phyloP scores from a whole-genome alignment of 1,140 invertebrate species.

The Gryllus bimaculatus region DNA sequence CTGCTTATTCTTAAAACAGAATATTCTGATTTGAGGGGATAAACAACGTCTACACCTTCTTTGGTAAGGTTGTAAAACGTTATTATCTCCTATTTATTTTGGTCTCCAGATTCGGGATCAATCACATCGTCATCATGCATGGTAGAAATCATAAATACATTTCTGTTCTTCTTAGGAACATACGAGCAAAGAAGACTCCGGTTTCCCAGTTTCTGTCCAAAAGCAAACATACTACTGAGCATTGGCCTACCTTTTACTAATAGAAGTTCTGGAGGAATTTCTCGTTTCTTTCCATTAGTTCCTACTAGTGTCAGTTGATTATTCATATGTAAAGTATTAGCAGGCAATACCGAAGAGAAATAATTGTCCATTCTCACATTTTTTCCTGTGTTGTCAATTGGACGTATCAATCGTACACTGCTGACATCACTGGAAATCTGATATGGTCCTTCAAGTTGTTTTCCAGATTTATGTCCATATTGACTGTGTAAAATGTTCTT shows the following conservation, averaged over 20 bases:
- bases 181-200: conserved; percentile 6
- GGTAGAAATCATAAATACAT: not conserved
- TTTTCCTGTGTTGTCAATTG: not conserved
- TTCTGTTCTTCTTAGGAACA: conserved; percentile 11
- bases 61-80: conserved; percentile 27
- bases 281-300: conserved; percentile 32
- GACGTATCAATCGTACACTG: not conserved
- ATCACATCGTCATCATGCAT: conserved; percentile 12
- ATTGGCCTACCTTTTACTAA: not conserved
- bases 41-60: conserved; percentile 24
- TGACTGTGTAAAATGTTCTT: conserved; percentile 15
- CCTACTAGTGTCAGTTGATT: conserved; percentile 24
- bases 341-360: conserved; percentile 10
- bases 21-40: conserved; percentile 18
- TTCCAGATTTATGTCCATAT: conserved; percentile 8
- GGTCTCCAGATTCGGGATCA: not conserved
- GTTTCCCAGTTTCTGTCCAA: not conserved
- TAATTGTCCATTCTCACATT: conserved; percentile 15
- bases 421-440: not conserved
- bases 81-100: conserved; percentile 25
- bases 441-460: conserved; percentile 15
- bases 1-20: conserved; percentile 19
- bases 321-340: conserved; percentile 10
- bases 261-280: conserved; percentile 25
- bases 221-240: not conserved